phyloP scores from a whole-genome alignment of 92 coral and sea anemone genomes.

The Nematostella vectensis region DNA sequence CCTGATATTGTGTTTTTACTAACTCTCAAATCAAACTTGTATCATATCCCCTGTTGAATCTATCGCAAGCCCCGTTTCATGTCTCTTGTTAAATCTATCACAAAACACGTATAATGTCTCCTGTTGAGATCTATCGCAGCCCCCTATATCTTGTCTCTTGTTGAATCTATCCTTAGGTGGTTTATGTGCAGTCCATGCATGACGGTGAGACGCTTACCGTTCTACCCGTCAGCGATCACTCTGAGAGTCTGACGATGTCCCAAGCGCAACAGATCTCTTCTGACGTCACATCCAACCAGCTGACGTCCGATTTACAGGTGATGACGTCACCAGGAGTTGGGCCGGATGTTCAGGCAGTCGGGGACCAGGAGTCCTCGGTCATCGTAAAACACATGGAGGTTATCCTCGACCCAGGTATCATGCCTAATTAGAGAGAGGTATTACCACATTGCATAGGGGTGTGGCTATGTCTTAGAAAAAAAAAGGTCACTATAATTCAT shows the following conservation, averaged over 20 bases:
- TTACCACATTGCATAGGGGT: too few species aligned
- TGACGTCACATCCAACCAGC: slow-evolving; percentile 19
- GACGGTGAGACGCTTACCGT: slow-evolving; percentile 69
- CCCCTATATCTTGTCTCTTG: too few species aligned
- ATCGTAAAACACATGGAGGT: slow-evolving; percentile 68
- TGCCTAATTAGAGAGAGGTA: too few species aligned
- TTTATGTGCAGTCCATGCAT: slow-evolving; percentile 76
- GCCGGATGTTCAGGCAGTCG: slow-evolving; percentile 32
- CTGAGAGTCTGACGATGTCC: slow-evolving; percentile 36
- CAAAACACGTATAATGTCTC: too few species aligned
- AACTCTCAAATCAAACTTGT: too few species aligned
- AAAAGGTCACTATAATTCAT: too few species aligned
- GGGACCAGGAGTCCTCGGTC: slow-evolving; percentile 18
- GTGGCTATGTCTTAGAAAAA: too few species aligned
- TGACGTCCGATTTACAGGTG: slow-evolving; percentile 49
- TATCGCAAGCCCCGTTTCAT: too few species aligned
- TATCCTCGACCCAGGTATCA: slow-evolving; percentile 57
- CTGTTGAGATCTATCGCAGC: too few species aligned
- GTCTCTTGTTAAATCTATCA: too few species aligned
- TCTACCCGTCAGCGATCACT: slow-evolving; percentile 62
- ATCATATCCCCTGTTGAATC: too few species aligned
- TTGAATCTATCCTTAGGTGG: slow-evolving; percentile 51
- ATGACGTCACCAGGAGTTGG: slow-evolving; percentile 39
- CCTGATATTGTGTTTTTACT: too few species aligned
- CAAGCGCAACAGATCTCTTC: slow-evolving; percentile 26